Conservation (phyloP, 2,797 vertebrate species). For the Squalus acanthias region DNA sequence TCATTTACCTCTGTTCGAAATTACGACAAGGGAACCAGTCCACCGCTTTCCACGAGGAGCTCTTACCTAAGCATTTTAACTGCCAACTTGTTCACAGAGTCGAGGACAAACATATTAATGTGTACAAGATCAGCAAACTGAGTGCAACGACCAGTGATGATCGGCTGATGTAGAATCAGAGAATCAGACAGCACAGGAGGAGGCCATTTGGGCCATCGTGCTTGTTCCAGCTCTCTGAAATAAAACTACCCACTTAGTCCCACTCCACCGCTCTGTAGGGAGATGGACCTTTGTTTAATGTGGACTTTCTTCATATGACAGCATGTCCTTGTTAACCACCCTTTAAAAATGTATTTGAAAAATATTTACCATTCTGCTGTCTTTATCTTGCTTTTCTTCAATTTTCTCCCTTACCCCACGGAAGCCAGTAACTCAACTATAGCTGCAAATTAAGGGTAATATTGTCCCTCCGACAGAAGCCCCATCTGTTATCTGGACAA, state of each 20-base stretch:
- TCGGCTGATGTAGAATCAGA: not conserved
- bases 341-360: not conserved
- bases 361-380: not conserved
- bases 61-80: slow-evolving; percentile 1
- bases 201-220: not conserved
- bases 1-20: slow-evolving; percentile 3
- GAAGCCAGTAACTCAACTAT: not conserved
- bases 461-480: not conserved
- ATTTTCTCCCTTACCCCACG: not conserved
- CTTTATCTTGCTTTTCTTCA: not conserved
- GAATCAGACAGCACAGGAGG: not conserved
- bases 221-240: not conserved
- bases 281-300: not conserved
- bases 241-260: not conserved
- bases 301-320: not conserved
- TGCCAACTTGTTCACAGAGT: slow-evolving; percentile 15
- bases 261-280: not conserved
- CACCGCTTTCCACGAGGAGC: not conserved
- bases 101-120: not conserved
- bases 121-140: not conserved
- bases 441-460: not conserved
- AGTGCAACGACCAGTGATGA: not conserved
- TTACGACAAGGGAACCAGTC: slow-evolving; percentile 14
- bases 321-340: not conserved
- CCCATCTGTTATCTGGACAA: not conserved